Conservation (phyloP, 2,888 invertebrate species). For the Dicranocentrus wangi region DNA sequence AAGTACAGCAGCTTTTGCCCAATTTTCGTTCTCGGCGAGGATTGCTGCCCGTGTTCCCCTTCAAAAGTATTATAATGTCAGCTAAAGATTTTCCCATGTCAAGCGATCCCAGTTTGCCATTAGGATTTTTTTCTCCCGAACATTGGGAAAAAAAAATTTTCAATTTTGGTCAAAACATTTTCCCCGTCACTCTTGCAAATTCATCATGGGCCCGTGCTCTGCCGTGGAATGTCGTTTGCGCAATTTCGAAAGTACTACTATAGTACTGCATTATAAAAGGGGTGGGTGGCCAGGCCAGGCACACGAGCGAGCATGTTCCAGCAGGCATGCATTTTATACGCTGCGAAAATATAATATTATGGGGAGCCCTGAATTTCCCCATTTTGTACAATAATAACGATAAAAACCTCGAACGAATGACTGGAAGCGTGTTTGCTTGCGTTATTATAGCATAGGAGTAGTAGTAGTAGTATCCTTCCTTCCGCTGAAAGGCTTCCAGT, state of each 20-base stretch:
- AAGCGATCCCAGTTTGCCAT: background rate
- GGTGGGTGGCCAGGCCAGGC: no score
- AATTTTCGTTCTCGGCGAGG: no score
- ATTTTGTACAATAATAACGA: constrained; percentile 32
- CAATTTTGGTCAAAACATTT: constrained; percentile 35
- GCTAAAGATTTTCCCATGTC: background rate
- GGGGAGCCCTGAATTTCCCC: constrained; percentile 13
- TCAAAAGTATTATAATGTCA: constrained; percentile 27
- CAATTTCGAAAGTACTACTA: constrained; percentile 16
- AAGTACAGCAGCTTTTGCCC: no score
- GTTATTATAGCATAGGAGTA: no score
- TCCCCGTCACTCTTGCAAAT: constrained; percentile 28
- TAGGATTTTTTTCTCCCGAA: constrained; percentile 22
- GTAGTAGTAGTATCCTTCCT: constrained; percentile 21
- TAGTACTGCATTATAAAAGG: constrained; percentile 5
- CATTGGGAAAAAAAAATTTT: constrained; percentile 31
- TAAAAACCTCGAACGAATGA: constrained; percentile 24
- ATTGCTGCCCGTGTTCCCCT: background rate
- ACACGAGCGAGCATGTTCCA: no score
- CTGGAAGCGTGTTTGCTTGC: background rate
- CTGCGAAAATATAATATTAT: constrained; percentile 21
- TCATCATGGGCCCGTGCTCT: constrained; percentile 33
- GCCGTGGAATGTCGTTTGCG: constrained; percentile 20
- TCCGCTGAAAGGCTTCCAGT: constrained; percentile 20
- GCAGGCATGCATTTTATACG: no score